Evolutionary conservation across 2,888 invertebrate species (phyloP).

Genomic region (Glyphotaelius pellucidus): DNA sequence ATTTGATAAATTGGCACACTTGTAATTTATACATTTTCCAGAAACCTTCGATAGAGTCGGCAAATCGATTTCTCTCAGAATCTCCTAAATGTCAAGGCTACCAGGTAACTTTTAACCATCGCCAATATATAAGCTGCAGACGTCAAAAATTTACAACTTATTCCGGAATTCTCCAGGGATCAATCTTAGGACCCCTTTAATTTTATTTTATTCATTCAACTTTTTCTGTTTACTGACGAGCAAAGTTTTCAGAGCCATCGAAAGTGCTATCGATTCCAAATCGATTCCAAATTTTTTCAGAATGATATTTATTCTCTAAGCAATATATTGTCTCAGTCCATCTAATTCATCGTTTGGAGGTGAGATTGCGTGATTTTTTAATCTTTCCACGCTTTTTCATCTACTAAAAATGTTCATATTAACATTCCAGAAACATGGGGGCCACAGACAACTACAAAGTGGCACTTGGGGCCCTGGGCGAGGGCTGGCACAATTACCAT

Average conservation of each 20-base stretch:
- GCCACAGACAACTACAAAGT: constrained; percentile 88
- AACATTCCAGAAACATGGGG: constrained; percentile 81
- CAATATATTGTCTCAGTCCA: not conserved
- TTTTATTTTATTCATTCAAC: not conserved
- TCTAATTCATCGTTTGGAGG: not conserved
- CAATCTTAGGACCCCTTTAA: not conserved
- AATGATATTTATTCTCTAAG: not conserved
- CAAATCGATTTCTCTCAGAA: no score
- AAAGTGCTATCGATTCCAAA: not conserved
- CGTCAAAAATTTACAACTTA: not conserved
- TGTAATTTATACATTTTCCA: no score
- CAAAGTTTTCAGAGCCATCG: not conserved
- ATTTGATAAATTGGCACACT: not conserved
- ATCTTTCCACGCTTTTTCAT: not conserved
- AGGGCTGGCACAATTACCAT: constrained; percentile 97
- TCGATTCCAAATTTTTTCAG: not conserved
- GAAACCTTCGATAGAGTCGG: no score
- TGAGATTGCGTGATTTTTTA: not conserved
- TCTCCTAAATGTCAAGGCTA: no score
- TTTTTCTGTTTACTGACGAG: no score
- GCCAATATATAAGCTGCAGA: not conserved
- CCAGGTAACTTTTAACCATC: not conserved
- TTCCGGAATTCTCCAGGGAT: not conserved
- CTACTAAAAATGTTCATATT: not conserved
- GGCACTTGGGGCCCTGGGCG: constrained; percentile 85